Evolutionary conservation across 2,797 vertebrate species (phyloP).

Genomic region (Gymnocypris eckloni): DNA sequence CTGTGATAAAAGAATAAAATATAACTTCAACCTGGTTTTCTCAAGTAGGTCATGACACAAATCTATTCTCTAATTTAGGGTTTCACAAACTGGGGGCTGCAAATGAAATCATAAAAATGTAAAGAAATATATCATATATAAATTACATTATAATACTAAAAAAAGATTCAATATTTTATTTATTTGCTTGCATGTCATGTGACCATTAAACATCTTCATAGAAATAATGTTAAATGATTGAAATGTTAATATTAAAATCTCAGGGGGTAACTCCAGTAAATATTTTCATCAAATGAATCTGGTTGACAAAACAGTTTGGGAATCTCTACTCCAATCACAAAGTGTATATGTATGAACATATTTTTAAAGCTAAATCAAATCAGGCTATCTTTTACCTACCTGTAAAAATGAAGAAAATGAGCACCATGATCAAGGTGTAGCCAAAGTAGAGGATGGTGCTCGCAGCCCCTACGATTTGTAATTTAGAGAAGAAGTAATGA

Average conservation of each 20-base stretch:
- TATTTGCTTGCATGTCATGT: background rate
- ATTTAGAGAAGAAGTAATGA: slow-evolving; percentile 93
- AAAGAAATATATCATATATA: background rate
- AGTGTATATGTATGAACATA: background rate
- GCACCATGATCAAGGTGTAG: slow-evolving; percentile 91
- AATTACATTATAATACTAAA: background rate
- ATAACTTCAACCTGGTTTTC: background rate
- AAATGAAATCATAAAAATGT: background rate
- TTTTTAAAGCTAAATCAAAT: background rate
- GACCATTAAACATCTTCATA: background rate
- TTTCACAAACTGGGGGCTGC: background rate
- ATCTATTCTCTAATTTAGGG: background rate
- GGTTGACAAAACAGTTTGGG: background rate
- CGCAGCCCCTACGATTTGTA: slow-evolving; percentile 87
- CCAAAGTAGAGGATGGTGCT: slow-evolving; percentile 94
- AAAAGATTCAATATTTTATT: background rate
- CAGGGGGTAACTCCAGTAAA: background rate
- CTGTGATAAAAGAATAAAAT: background rate
- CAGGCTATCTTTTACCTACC: slow-evolving; percentile 71
- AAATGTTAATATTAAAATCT: background rate
- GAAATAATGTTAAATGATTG: background rate
- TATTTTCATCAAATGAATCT: background rate
- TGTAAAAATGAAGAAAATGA: slow-evolving; percentile 96
- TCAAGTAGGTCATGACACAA: background rate
- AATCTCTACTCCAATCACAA: background rate